A percentile compares a stretch with the other conserved stretches of the same genome.
phyloP scores from a whole-genome alignment of 2,797 vertebrate species.

The Schizopygopsis malacanthus region DNA sequence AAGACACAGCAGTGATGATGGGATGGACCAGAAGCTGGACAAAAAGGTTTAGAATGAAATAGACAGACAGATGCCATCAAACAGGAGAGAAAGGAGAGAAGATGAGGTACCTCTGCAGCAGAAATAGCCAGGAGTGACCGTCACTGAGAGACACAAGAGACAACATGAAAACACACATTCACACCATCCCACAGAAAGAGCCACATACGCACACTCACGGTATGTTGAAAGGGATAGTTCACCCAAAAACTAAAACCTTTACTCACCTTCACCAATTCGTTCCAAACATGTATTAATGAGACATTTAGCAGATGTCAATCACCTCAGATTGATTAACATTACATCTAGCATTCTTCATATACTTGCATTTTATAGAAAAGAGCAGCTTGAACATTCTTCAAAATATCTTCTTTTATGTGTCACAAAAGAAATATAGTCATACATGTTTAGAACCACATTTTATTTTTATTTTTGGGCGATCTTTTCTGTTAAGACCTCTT shows the following conservation, averaged over 20 bases:
- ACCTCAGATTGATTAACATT: neutral
- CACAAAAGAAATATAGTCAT: neutral
- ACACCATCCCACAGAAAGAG: constrained; percentile 42
- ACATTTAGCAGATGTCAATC: neutral
- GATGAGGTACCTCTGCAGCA: constrained; percentile 86
- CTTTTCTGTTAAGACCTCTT: constrained; percentile 2
- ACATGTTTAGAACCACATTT: neutral
- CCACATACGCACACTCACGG: constrained; percentile 43
- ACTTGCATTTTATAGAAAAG: neutral
- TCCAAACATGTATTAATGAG: constrained; percentile 5
- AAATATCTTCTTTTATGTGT: neutral
- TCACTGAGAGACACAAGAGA: constrained; percentile 87
- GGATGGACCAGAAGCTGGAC: constrained; percentile 48
- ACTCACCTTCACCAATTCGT: neutral
- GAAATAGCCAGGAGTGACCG: constrained; percentile 87
- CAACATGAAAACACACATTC: constrained; percentile 71
- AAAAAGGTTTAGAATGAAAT: constrained; percentile 49
- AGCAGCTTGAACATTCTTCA: neutral
- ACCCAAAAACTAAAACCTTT: constrained; percentile 2
- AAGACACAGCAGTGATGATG: constrained; percentile 57
- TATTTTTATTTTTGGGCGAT: neutral
- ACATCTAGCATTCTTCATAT: neutral
- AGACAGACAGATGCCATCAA: constrained; percentile 48
- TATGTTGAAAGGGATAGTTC: constrained; percentile 19
- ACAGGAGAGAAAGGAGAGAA: constrained; percentile 51